Evolutionary conservation across 2,113 vertebrate genomes (phyloP).

Genomic region (Zosterops lateralis): DNA sequence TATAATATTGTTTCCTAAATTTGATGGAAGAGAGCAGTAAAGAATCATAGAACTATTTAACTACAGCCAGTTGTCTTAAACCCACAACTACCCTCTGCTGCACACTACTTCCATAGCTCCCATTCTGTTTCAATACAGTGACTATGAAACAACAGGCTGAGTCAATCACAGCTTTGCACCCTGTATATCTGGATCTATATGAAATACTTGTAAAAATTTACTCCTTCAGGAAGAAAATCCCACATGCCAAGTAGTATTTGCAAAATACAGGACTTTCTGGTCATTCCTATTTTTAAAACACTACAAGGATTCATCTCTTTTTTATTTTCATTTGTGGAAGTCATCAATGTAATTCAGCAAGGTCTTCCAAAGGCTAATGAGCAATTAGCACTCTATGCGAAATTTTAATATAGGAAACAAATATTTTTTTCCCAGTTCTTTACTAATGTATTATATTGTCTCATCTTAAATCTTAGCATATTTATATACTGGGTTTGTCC

Average conservation of each 20-base stretch:
- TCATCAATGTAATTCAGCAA: background rate
- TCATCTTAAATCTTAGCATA: slow-evolving; percentile 5
- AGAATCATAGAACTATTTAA: background rate
- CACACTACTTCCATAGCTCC: background rate
- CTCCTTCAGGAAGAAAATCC: background rate
- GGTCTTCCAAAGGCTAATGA: background rate
- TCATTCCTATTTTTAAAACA: background rate
- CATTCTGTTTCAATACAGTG: background rate
- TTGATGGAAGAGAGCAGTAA: background rate
- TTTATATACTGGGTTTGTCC: slow-evolving; percentile 29
- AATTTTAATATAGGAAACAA: background rate
- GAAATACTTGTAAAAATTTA: background rate
- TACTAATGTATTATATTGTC: background rate
- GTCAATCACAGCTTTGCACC: background rate
- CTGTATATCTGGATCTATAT: background rate
- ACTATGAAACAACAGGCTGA: background rate
- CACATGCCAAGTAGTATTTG: background rate
- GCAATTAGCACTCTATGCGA: background rate
- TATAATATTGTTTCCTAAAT: background rate
- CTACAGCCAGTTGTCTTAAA: background rate
- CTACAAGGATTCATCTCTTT: background rate
- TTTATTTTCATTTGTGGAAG: background rate
- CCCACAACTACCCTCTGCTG: background rate
- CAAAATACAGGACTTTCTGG: background rate
- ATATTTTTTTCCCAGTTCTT: background rate